Evolutionary conservation across 2,113 vertebrate species (phyloP).

Genomic region (Campylomormyrus tamandua): DNA sequence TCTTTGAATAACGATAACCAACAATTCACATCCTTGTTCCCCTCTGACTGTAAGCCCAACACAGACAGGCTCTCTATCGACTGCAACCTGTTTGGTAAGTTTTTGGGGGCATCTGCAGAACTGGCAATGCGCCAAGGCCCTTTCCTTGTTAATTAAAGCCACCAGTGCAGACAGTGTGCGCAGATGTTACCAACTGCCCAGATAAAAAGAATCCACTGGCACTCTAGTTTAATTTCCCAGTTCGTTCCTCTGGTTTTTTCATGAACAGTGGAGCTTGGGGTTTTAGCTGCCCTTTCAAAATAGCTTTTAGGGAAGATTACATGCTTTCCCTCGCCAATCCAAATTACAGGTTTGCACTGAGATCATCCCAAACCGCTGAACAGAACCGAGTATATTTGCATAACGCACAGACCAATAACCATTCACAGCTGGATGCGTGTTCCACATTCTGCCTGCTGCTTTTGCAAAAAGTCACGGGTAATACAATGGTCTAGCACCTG

Average conservation of each 20-base stretch:
- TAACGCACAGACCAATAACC: conserved; percentile 17
- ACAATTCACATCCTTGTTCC: not conserved
- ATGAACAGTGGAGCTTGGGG: conserved; percentile 38
- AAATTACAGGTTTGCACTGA: conserved; percentile 63
- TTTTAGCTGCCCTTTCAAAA: conserved; percentile 52
- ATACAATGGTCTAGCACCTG: not conserved
- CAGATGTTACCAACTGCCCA: conserved; percentile 42
- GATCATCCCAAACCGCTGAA: conserved; percentile 41
- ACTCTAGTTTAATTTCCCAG: conserved; percentile 40
- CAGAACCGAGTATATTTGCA: conserved; percentile 33
- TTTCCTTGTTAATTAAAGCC: conserved; percentile 16
- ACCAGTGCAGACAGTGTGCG: not conserved
- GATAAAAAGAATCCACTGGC: conserved; percentile 45
- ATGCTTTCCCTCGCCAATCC: conserved; percentile 54
- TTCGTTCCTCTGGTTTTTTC: conserved; percentile 49
- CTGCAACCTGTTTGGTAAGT: not conserved
- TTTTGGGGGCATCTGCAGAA: not conserved
- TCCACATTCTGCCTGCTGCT: conserved; percentile 7
- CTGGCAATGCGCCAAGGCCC: not conserved
- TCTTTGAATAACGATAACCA: not conserved
- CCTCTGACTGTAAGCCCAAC: not conserved
- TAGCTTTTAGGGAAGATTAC: conserved; percentile 64
- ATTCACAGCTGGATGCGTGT: conserved; percentile 37
- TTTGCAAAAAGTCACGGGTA: not conserved
- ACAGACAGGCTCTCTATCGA: not conserved